Base-by-base conservation (phyloP, 2,888 invertebrate genomes). In the Synergus laeviventris region DNA sequence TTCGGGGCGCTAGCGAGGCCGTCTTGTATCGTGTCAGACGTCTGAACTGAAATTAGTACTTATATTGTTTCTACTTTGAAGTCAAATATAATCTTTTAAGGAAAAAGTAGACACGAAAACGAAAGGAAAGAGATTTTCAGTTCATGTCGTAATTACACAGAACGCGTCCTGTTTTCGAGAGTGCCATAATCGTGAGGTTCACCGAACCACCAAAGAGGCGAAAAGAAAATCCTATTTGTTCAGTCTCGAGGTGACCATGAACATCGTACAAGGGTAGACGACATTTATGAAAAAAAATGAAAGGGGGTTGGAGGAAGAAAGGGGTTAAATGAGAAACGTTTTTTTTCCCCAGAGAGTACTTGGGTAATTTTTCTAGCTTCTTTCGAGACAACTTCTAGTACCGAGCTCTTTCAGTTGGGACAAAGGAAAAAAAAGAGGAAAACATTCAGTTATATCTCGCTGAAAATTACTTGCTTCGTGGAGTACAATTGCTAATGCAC, bases 341-440 rank as follows among this genome's bases (percentile, higher is more conserved):
- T 31, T n/a, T 76, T 79, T 76, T 78, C 79, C 78, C 79, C 70
- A 49, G 76, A 73, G 81, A 77, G 81, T 75, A 79, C 78, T 81
- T 79, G 78, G 77, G 74, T 78, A 78, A 77, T 81, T 81, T 76
- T 78, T 76, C 77, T 70, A 73, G 70, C 39, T 74, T 70, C 31
- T 66, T 61, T 75, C 66, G 70, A 75, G 74, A 76, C 77, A 60
- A 62, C 59, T 74, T 61, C 73, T 61, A 75, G 56, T 64, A 73
- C 75, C 76, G 76, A 76, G 75, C 70, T 77, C 64, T 74, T 74
- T 77, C 56, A 62, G 18, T 62, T 76, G 74, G 45, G 70, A 61
- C 45, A 74, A 60, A 75, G 70, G 74, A 78, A 78, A 64, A 66
- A 74, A 77, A 74, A 70, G n/a, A 31, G 14, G 74, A 76, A 79